Evolutionary conservation across 2,888 invertebrate species (phyloP).

Genomic region (Salticus scenicus): DNA sequence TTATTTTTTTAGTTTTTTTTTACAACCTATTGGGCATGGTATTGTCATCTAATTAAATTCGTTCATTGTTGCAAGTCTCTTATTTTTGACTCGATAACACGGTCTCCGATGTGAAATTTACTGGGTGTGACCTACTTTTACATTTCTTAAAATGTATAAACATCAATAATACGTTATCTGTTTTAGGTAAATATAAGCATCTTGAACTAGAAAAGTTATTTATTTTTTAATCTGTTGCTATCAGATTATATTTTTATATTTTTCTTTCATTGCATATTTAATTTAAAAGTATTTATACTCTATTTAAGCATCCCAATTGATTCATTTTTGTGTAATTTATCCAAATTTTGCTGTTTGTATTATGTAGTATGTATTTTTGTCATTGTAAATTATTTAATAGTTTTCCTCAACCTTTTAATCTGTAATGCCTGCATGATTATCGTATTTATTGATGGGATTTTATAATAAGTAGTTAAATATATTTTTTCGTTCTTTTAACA

Average conservation of each 20-base stretch:
- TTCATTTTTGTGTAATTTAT: not conserved
- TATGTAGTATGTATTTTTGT: too few relatives aligned
- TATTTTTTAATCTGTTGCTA: not conserved
- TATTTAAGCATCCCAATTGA: too few relatives aligned
- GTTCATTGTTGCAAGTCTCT: not conserved
- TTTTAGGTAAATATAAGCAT: not conserved
- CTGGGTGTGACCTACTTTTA: not conserved
- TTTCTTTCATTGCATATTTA: not conserved
- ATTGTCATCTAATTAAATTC: slow-evolving; percentile 47
- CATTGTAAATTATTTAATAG: too few relatives aligned
- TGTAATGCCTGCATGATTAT: too few relatives aligned
- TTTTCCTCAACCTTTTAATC: too few relatives aligned
- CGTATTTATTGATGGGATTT: too few relatives aligned
- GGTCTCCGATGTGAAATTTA: not conserved
- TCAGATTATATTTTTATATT: not conserved
- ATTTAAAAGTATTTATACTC: too few relatives aligned
- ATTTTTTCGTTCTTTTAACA: too few relatives aligned
- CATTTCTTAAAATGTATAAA: not conserved
- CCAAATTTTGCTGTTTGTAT: not conserved
- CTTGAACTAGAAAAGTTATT: not conserved
- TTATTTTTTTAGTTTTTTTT: slow-evolving; percentile 40
- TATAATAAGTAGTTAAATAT: too few relatives aligned
- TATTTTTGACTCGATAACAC: not conserved
- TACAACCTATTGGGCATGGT: slow-evolving; percentile 25
- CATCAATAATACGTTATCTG: too few relatives aligned